Percentiles rank a stretch among this genome's conserved stretches.
phyloP scores from a whole-genome alignment of 2,113 vertebrate genomes.

The Eidolon helvum region DNA sequence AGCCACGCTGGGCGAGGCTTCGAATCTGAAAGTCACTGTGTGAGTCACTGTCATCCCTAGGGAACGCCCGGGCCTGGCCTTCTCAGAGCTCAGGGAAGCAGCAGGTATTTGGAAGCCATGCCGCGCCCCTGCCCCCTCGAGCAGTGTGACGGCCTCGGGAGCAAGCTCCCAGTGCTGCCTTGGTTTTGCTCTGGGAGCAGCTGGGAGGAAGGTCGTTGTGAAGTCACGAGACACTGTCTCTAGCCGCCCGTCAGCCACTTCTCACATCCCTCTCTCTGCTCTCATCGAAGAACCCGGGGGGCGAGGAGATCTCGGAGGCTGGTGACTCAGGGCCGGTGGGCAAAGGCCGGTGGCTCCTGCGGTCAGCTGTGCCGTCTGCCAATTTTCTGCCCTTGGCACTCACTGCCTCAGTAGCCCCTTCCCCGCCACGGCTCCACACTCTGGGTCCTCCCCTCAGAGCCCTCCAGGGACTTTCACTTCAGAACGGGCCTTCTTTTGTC shows the following conservation, averaged over 20 bases:
- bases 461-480: neutral
- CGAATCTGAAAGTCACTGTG: neutral
- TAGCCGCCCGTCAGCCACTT: accelerated
- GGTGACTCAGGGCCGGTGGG: neutral
- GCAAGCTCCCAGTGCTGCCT: accelerated
- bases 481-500: neutral
- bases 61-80: neutral
- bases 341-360: accelerated
- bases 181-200: neutral
- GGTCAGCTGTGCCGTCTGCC: neutral
- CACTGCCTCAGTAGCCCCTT: neutral
- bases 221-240: too few species aligned
- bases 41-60: neutral
- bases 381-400: neutral
- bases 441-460: neutral
- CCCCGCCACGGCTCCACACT: too few species aligned
- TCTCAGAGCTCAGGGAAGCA: neutral
- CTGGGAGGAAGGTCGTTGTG: neutral
- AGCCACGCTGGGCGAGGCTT: neutral
- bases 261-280: neutral
- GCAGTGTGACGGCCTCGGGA: accelerated
- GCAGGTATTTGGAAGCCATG: neutral
- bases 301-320: neutral
- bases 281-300: neutral
- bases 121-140: too few species aligned